Evolutionary conservation across 2,888 invertebrate species (phyloP).

Genomic region (Alloplasta piceator): DNA sequence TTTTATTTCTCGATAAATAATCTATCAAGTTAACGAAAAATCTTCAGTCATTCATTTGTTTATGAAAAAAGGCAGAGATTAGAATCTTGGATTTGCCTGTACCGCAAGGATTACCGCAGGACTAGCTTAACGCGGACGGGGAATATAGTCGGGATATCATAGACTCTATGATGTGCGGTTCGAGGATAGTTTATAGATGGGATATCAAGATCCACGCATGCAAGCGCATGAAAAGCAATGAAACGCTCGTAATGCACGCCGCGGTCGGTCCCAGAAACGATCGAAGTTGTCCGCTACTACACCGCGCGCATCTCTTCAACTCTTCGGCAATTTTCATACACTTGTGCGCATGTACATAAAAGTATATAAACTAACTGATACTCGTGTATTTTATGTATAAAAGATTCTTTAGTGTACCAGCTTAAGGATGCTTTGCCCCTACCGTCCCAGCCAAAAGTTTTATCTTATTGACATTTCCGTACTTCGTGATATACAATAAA

Average conservation of each 20-base stretch:
- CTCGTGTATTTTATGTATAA: neutral
- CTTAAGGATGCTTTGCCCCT: too few relatives aligned
- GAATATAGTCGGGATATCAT: constrained; percentile 12
- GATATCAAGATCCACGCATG: constrained; percentile 67
- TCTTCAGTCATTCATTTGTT: too few relatives aligned
- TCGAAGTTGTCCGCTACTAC: constrained; percentile 33
- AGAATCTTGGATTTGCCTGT: too few relatives aligned
- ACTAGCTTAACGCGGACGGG: too few relatives aligned
- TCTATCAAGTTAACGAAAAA: too few relatives aligned
- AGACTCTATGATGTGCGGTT: constrained; percentile 14
- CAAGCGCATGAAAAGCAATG: constrained; percentile 67
- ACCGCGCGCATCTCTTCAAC: neutral
- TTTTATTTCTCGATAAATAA: too few relatives aligned
- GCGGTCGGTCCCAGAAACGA: constrained; percentile 68
- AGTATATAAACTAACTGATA: neutral
- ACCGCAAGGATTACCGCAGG: too few relatives aligned
- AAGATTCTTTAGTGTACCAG: too few relatives aligned
- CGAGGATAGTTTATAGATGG: constrained; percentile 31
- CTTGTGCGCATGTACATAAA: constrained; percentile 6
- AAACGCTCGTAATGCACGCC: constrained; percentile 73
- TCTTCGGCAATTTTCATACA: constrained; percentile 7
- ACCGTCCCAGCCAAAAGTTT: too few relatives aligned
- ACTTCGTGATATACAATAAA: too few relatives aligned
- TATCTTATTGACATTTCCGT: too few relatives aligned
- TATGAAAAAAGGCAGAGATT: too few relatives aligned